Percentiles rank a stretch among this genome's conserved stretches.
These are phyloP conservation scores for Patella caerulea DNA, from an alignment of 2,888 invertebrate genomes.

Conservation along the genomic window DNA sequence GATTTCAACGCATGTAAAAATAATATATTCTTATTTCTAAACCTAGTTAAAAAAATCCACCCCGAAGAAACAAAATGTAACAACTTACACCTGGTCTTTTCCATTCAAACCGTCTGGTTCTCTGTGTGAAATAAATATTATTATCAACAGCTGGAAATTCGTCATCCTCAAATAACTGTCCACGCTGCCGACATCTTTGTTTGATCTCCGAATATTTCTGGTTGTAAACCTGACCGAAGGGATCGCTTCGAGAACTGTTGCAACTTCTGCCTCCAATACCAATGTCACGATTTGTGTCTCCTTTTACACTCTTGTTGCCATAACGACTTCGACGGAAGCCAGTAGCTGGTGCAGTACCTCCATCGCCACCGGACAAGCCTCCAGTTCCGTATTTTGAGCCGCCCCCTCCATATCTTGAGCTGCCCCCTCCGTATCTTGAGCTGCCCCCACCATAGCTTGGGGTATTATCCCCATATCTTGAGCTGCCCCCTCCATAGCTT, in stretches of 20 bases:
- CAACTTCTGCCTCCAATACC: not conserved
- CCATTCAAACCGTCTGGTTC: slow-evolving; percentile 89
- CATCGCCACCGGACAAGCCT: not conserved
- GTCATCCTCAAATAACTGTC: slow-evolving; percentile 88
- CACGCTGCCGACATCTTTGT: slow-evolving; percentile 80
- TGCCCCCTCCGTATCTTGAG: too few species aligned
- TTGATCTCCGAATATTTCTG: slow-evolving; percentile 86
- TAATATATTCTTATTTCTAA: too few species aligned
- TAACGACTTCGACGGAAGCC: not conserved
- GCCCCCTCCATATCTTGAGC: not conserved
- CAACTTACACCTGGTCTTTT: slow-evolving; percentile 80
- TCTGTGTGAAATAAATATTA: slow-evolving; percentile 86
- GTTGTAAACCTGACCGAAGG: slow-evolving; percentile 11
- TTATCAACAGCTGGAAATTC: slow-evolving; percentile 86
- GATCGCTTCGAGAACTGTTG: not conserved
- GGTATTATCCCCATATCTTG: too few species aligned
- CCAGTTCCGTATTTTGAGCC: not conserved
- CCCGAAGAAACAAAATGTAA: not conserved
- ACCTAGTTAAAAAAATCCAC: too few species aligned
- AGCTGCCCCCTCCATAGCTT: too few species aligned
- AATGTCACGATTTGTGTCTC: not conserved
- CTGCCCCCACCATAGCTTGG: too few species aligned
- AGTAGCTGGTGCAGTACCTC: not conserved
- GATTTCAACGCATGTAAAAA: too few species aligned
- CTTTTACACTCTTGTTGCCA: not conserved